A percentile compares a stretch with the other conserved stretches of the same genome.
Evolutionary conservation across 2,797 vertebrate genomes (phyloP).

Genomic region (Antrozous pallidus): DNA sequence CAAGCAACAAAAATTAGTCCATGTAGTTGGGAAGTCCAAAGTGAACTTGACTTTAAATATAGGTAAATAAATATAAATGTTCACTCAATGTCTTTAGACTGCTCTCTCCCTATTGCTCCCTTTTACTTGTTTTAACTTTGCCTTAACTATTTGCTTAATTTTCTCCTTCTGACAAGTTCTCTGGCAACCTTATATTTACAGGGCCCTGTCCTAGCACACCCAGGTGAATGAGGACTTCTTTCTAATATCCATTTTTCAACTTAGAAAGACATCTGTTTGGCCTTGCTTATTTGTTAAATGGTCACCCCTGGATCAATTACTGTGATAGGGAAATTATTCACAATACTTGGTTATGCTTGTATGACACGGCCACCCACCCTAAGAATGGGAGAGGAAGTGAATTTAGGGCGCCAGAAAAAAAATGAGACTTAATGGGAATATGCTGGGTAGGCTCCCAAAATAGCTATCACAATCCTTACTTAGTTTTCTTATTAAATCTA

Average conservation of each 20-base stretch:
- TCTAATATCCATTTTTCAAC: background rate
- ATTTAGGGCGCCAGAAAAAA: background rate
- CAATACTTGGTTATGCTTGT: background rate
- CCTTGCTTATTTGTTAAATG: background rate
- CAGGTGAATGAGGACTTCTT: background rate
- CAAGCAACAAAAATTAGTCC: background rate
- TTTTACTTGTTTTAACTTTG: conserved; percentile 9
- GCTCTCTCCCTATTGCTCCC: background rate
- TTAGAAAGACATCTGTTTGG: background rate
- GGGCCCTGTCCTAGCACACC: background rate
- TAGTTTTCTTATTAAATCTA: background rate
- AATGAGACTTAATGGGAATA: background rate
- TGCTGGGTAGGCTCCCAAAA: background rate
- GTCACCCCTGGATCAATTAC: background rate
- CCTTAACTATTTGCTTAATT: background rate
- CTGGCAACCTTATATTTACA: background rate
- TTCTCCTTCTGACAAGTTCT: background rate
- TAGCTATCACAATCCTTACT: background rate
- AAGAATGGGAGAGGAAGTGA: background rate
- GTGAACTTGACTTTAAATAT: background rate
- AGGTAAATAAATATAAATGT: background rate
- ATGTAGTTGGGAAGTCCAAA: background rate
- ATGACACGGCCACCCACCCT: background rate
- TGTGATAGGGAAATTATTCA: background rate
- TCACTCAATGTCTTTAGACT: background rate